Evolutionary conservation across 2,797 vertebrate genomes (phyloP), one percentile per base, ranked within the genome.

Genomic region (Esox lucius): DNA sequence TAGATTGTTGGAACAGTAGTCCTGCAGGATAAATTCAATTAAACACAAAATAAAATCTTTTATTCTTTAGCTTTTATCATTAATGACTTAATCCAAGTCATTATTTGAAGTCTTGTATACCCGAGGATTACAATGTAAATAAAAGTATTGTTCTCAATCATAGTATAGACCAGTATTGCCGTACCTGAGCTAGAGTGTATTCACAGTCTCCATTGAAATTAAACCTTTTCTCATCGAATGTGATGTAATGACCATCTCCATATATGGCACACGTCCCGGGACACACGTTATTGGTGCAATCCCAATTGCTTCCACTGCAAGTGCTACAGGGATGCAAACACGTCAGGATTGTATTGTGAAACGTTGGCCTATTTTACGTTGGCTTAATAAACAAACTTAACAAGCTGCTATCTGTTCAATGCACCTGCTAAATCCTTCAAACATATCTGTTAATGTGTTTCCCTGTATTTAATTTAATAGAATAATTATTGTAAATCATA

Each of bases 161-260:
- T 31, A 31, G 1, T 31, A 31, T n/a, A n/a, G n/a, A n/a, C 31
- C 28, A 31, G 28, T 31, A 31, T 31, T 31, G 28, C 28, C 28
- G 28, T 11, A 99, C 98, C 94, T 99, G 96, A 16, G 94, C 75
- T 62, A 99, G 92, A 0, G 91, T 95, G 84, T 99, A 98, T 95
- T 95, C 95, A 89, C 98, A 99, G 70, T 93, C 87, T 77, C 97
- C 98, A 33, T 31, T 31, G 28, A 31, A 31, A 31, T 31, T 31
- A 28, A 31, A 31, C 28, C 28, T 31, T 31, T 31, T 80, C 94
- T 96, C 94, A 1, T 99, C 97, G 79, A 98, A 98, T 9, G 96
- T 98, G 70, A 90, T 79, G 51, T 96, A 96, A 85, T 99, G 49
- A 53, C 95, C 95, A 0, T 93, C 93, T 5, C 95, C 95, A 22